Percentiles rank a stretch among this genome's conserved stretches.
phyloP scores from a whole-genome alignment of 2,797 vertebrate genomes.

The Brotogeris chrysoptera region DNA sequence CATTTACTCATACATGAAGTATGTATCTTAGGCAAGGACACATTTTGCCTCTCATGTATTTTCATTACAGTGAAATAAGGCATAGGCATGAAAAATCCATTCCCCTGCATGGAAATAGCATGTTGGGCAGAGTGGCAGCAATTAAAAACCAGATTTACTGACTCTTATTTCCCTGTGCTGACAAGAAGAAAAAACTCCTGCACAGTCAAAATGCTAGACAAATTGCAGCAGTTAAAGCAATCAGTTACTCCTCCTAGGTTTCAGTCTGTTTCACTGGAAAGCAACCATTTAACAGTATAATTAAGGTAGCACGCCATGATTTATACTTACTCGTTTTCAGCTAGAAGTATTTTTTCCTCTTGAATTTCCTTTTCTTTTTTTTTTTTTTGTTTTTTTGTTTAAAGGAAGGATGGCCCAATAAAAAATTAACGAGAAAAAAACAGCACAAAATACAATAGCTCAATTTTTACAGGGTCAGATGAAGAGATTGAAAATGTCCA shows the following conservation, averaged over 20 bases:
- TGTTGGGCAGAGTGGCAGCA: background rate
- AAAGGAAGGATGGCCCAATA: background rate
- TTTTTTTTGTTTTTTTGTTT: background rate
- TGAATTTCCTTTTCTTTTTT: background rate
- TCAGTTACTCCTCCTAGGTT: background rate
- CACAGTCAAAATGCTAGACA: background rate
- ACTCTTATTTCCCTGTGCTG: background rate
- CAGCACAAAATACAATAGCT: background rate
- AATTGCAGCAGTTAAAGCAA: background rate
- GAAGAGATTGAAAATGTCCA: background rate
- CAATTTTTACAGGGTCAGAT: background rate
- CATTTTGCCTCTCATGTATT: conserved; percentile 18
- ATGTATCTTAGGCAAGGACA: background rate
- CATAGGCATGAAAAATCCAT: background rate
- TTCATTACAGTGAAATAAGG: conserved; percentile 8
- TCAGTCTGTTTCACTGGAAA: background rate
- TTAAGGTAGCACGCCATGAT: background rate
- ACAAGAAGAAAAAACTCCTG: conserved; percentile 1
- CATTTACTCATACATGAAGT: background rate
- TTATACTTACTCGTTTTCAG: background rate
- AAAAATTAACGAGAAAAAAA: background rate
- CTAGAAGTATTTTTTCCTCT: background rate
- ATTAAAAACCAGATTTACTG: background rate
- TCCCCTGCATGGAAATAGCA: background rate
- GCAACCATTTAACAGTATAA: background rate